Percentiles rank a stretch among this genome's conserved stretches.
These are phyloP conservation scores for Catharus minimus DNA, from an alignment of 2,113 vertebrate genomes.

Conservation along the genomic window DNA sequence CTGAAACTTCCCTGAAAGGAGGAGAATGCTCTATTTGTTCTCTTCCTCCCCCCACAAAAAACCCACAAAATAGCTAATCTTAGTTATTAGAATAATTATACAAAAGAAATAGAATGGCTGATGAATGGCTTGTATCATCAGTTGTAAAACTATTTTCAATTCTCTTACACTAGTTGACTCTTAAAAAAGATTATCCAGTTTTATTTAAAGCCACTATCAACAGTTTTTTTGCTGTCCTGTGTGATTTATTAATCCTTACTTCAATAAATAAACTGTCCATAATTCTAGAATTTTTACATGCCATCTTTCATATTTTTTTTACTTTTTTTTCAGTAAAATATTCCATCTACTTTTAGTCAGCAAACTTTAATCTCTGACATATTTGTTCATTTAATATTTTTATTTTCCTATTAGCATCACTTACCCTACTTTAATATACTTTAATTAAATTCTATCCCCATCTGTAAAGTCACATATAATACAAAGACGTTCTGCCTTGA, in stretches of 20 bases:
- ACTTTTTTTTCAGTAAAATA: not conserved
- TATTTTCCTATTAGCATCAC: not conserved
- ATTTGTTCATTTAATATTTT: not conserved
- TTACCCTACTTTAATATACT: not conserved
- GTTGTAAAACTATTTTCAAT: not conserved
- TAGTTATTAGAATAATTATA: not conserved
- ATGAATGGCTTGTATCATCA: not conserved
- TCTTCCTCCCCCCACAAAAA: accelerated
- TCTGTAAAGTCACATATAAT: not conserved
- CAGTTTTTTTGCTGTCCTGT: not conserved
- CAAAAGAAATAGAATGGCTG: not conserved
- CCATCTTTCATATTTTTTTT: not conserved
- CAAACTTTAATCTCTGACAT: not conserved
- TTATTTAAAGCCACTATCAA: not conserved
- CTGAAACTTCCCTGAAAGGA: not conserved
- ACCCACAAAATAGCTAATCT: not conserved
- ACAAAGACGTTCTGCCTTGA: not conserved
- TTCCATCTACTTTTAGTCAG: not conserved
- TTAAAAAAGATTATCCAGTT: not conserved
- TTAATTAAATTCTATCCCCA: not conserved
- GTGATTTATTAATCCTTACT: not conserved
- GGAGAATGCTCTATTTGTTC: not conserved
- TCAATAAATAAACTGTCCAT: not conserved
- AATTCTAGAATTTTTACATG: not conserved
- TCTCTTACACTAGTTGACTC: not conserved